Base-by-base conservation (phyloP, 2,797 vertebrate species). In the Etheostoma nigrum region DNA sequence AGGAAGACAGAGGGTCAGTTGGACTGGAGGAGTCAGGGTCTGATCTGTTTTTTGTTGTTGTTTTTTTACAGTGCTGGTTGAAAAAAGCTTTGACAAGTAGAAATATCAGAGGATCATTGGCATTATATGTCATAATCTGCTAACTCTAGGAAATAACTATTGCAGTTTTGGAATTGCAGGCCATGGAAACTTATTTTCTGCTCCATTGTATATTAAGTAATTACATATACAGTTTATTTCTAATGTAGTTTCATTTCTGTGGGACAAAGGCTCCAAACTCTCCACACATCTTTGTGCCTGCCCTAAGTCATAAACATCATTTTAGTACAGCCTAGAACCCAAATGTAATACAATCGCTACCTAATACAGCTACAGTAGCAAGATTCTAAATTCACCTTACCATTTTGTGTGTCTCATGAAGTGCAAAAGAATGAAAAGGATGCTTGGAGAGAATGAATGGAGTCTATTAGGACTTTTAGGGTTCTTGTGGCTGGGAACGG, bases 1-100 rank as follows among this genome's bases (percentile, higher is more conserved):
- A 75, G 86, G 80, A 82, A 83, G 78, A 73, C 83, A 58, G 66
- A 83, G 86, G 81, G 88, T 88, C 85, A 87, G 72, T 2, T 4
- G 67, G 70, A 69, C 53, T 53, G 15, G 47, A 65, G 66, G 74
- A 70, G 60, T 74, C 62, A 6, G 54, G 16, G 44, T 76, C 51
- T 62, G 63, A 71, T 79, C 44, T 67, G 57, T 27, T 30, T 30
- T 30, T 30, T 30, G 30, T 30, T 30, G 30, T 30, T 30, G 72
- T 45, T 72, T 27, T 72, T 47, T 40, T 15, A 75, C 7, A 54
- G 44, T 9, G 51, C 25, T 27, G 33, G 6, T 7, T 18, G 21
- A 27, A 36, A 57, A 52, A 13, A 66, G 16, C 16, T 48, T 19
- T 23, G 4, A 53, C 13, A 44, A 13, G 27, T 18, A 42, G 27